Conservation (phyloP, 1,140 invertebrate genomes). For the Lepidurus apus region DNA sequence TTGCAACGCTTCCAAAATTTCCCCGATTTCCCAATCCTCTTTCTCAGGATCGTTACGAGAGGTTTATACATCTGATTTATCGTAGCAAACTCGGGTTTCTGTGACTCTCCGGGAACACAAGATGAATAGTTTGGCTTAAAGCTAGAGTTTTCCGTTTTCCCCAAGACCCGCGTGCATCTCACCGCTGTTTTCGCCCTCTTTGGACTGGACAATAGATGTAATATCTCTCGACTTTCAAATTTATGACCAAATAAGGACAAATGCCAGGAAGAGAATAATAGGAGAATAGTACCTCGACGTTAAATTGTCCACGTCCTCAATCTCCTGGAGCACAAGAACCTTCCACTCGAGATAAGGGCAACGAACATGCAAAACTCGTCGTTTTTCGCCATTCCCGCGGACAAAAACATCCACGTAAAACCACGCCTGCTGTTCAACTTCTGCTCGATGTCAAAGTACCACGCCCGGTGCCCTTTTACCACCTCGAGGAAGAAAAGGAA, state of each 20-base stretch:
- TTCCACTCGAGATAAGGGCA: neutral
- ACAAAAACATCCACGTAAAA: neutral
- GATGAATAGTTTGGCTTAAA: no score
- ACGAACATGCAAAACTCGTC: neutral
- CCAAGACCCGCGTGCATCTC: neutral
- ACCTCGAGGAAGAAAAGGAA: neutral
- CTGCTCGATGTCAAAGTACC: neutral
- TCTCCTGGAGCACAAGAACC: neutral
- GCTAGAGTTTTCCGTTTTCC: neutral
- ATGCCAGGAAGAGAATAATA: neutral
- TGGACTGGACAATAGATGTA: neutral
- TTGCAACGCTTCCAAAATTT: neutral
- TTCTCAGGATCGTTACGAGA: neutral
- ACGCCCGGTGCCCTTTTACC: neutral
- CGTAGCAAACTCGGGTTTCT: no score
- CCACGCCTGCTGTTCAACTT: neutral
- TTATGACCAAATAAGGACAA: conserved; percentile 19
- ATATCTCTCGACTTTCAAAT: neutral
- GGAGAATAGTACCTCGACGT: neutral
- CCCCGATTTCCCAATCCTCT: neutral
- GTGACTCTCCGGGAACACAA: no score
- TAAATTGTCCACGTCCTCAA: neutral
- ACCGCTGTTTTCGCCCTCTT: neutral
- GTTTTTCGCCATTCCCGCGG: neutral
- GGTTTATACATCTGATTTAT: no score